These are phyloP conservation scores for Lophura nycthemera DNA, from an alignment of 2,113 vertebrate species.

Conservation along the genomic window DNA sequence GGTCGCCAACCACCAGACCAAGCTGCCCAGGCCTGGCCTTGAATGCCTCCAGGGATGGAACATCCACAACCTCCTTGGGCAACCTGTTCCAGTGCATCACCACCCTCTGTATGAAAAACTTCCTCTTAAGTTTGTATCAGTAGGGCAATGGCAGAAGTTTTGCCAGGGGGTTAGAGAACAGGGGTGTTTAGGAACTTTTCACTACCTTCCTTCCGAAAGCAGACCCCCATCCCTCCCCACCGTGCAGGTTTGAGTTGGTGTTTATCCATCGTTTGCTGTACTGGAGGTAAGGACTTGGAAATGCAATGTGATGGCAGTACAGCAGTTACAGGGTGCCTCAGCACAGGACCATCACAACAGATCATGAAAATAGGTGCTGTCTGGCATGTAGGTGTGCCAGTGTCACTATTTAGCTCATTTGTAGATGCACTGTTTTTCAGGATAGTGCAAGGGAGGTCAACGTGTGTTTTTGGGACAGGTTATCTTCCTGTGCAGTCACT, in stretches of 20 bases:
- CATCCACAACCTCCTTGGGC: too few species aligned
- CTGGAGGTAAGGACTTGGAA: not conserved
- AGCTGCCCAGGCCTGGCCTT: too few species aligned
- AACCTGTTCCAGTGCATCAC: too few species aligned
- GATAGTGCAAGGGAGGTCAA: not conserved
- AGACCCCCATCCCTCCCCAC: too few species aligned
- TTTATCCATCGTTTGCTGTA: not conserved
- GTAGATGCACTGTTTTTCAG: not conserved
- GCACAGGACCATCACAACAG: not conserved
- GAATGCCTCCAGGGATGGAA: too few species aligned
- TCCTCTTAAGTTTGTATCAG: not conserved
- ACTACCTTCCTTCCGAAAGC: not conserved
- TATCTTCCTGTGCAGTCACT: not conserved
- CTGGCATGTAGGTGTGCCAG: not conserved
- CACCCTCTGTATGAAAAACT: too few species aligned
- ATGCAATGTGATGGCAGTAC: fast-evolving
- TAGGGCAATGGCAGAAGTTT: not conserved
- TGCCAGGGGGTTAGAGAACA: not conserved
- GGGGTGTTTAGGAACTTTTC: not conserved
- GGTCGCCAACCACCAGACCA: too few species aligned
- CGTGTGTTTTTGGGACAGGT: not conserved
- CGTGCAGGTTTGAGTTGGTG: not conserved
- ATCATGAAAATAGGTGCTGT: not conserved
- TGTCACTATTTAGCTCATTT: not conserved
- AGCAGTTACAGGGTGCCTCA: not conserved